Base-by-base conservation (phyloP, 2,888 invertebrate species). In the Sericinus montela region DNA sequence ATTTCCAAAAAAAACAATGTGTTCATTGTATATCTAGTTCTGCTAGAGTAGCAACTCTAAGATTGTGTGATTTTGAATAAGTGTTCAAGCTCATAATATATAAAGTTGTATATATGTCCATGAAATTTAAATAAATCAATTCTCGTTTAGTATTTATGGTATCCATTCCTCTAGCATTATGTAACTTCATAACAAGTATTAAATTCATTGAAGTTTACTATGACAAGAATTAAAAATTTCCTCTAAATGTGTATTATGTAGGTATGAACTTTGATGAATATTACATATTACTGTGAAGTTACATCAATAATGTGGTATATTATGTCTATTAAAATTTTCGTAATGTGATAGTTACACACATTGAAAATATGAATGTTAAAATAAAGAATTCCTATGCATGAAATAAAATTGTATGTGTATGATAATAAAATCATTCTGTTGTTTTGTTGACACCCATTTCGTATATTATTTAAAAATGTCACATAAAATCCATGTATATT, bases 21-120 rank as follows among this genome's bases (percentile, higher is more conserved):
- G 82, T 84, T 83, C 81, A 81, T 76, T 80, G 76, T 79, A 77
- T 67, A 69, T 65, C 69, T 83, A 84, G 80, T 75, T 74, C 78
- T 78, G 82, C 82, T 84, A 84, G 82, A 65, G 56, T 72, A 58
- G 59, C 16, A 47, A 54, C 57, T 53, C 55, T 54, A 69, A 67
- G 62, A 55, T 65, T 59, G 67, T 69, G 60, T 68, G 66, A 74
- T 72, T 67, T 67, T 57, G 66, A 70, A 69, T 69, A 69, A n/a
- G 76, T 80, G 76, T 79, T 78, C 74, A 75, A 64, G 65, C 49
- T 42, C 42, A 60, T 58, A 56, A 8, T 55, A 66, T 56, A 50
- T 32, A 58, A 32, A 51, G 29, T 42, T 51, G 47, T 45, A 49
- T 40, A 49, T 51, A 23, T 19, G 5, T 3, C 19, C 2, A 38